Conservation (phyloP, 2,888 invertebrate genomes). For the Coenonympha arcania region DNA sequence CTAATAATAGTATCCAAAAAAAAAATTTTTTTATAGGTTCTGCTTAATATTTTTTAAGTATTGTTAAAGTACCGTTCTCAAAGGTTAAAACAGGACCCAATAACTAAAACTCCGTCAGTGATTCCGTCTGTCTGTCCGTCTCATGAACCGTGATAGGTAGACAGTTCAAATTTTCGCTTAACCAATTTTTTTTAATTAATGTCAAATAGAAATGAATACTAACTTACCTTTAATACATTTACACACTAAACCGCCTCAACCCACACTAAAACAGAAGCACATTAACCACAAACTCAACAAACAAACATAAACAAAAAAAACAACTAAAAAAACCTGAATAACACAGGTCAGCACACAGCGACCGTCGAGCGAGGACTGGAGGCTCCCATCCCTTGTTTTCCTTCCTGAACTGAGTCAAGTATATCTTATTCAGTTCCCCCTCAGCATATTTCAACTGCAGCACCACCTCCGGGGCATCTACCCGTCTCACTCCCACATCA, state of each 20-base stretch:
- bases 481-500: constrained; percentile 38
- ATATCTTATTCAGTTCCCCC: constrained; percentile 67
- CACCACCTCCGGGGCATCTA: constrained; percentile 58
- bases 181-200: neutral
- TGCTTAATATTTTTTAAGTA: too few relatives aligned
- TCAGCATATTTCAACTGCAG: constrained; percentile 63
- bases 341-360: constrained; percentile 65
- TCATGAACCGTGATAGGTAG: too few relatives aligned
- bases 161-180: too few relatives aligned
- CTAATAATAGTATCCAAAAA: too few relatives aligned
- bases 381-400: constrained; percentile 39
- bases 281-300: constrained; percentile 25
- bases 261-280: constrained; percentile 12
- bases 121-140: too few relatives aligned
- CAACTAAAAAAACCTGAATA: constrained; percentile 58
- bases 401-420: constrained; percentile 63
- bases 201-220: neutral
- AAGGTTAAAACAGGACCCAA: too few relatives aligned
- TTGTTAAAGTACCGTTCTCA: too few relatives aligned
- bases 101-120: too few relatives aligned
- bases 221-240: constrained; percentile 21
- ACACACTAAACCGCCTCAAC: constrained; percentile 6
- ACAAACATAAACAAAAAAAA: constrained; percentile 32
- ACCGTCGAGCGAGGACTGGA: constrained; percentile 52
- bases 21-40: too few relatives aligned